Percentiles rank a stretch among this genome's conserved stretches.
Conservation (phyloP, 2,888 invertebrate genomes). For the Gryllus longicercus region DNA sequence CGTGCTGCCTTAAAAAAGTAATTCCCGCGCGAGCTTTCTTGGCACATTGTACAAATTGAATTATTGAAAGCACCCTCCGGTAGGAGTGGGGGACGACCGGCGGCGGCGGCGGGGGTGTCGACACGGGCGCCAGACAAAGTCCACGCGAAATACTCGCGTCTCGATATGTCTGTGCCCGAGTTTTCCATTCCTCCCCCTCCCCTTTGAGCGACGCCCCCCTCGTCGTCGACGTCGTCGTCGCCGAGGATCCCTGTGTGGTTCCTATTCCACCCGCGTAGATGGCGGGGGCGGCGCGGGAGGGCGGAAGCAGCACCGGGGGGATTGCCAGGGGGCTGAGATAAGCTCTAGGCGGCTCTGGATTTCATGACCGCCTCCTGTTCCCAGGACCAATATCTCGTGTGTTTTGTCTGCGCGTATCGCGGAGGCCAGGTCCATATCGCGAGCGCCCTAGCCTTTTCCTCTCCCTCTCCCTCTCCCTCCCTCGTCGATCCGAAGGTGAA, state of each 20-base stretch:
- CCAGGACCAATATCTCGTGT: background rate
- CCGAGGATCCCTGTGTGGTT: background rate
- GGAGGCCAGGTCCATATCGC: conserved; percentile 17
- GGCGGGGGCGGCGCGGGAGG: background rate
- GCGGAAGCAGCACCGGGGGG: background rate
- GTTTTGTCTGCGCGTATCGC: conserved; percentile 17
- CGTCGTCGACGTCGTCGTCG: no score
- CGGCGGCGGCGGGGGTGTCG: background rate
- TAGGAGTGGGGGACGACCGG: background rate
- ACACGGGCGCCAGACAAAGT: background rate
- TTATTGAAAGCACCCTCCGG: background rate
- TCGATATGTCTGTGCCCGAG: background rate
- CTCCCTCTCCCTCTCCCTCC: background rate
- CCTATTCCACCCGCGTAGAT: background rate
- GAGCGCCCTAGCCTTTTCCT: background rate
- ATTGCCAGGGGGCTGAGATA: background rate
- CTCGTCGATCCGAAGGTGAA: background rate
- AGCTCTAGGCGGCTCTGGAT: background rate
- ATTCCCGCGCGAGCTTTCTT: conserved; percentile 10
- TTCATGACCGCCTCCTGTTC: conserved; percentile 17
- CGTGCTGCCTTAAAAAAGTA: background rate
- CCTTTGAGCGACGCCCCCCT: no score
- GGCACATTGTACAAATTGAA: conserved; percentile 17
- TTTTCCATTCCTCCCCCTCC: background rate
- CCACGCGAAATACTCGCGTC: background rate